Percentiles rank a stretch among this genome's conserved stretches.
phyloP scores from a whole-genome alignment of 2,888 invertebrate species.

The Nysson spinosus region DNA sequence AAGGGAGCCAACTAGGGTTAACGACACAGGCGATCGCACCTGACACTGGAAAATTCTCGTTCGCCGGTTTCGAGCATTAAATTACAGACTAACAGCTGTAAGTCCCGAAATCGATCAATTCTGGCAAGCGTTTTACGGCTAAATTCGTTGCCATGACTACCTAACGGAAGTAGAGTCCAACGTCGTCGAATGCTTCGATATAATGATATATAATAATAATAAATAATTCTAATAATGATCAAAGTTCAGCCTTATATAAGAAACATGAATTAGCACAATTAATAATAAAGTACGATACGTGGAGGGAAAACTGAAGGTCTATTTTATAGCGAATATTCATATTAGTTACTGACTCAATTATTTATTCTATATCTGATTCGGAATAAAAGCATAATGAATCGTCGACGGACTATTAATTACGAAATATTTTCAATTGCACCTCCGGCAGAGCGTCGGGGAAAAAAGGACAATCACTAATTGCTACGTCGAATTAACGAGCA shows the following conservation, averaged over 20 bases:
- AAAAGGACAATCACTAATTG: constrained; percentile 22
- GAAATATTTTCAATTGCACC: constrained; percentile 20
- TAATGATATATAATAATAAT: too few relatives aligned
- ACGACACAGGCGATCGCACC: constrained; percentile 7
- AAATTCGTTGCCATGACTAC: constrained; percentile 57
- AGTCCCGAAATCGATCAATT: constrained; percentile 72
- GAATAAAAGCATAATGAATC: too few relatives aligned
- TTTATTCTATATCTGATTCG: too few relatives aligned
- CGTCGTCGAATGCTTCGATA: too few relatives aligned
- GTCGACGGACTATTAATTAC: constrained; percentile 14
- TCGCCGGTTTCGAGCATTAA: constrained; percentile 58
- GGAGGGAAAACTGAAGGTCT: too few relatives aligned
- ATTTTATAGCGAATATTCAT: too few relatives aligned
- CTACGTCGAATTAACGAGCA: constrained; percentile 6
- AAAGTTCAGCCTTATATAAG: too few relatives aligned
- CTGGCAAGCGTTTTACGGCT: constrained; percentile 59
- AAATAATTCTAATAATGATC: too few relatives aligned
- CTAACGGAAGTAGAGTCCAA: constrained; percentile 57
- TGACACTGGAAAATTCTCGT: constrained; percentile 7
- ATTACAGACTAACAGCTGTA: constrained; percentile 57
- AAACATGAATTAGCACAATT: too few relatives aligned
- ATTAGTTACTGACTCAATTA: too few relatives aligned
- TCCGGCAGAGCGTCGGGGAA: constrained; percentile 9
- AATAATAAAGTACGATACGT: too few relatives aligned
- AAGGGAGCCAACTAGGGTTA: constrained; percentile 5